These are phyloP conservation scores for Bryconaethiops microstoma DNA, from an alignment of 2,797 vertebrate species.

Conservation along the genomic window DNA sequence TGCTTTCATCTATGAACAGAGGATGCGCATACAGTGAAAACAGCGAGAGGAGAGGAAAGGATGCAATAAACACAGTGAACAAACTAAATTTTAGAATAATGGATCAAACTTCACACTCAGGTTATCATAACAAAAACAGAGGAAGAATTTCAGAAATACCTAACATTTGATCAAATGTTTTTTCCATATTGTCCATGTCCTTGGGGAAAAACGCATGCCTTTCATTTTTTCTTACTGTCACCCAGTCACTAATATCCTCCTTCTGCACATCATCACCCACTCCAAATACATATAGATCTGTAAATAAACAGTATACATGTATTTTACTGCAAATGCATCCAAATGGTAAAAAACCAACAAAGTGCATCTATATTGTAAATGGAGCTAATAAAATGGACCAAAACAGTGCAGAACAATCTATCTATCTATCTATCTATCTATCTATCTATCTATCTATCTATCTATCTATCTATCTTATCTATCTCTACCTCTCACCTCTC, in stretches of 20 bases:
- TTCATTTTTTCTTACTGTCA: constrained; percentile 67
- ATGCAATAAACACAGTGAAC: background rate
- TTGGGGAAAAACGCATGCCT: constrained; percentile 65
- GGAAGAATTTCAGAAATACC: constrained; percentile 61
- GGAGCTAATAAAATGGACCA: too few species aligned
- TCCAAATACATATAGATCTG: constrained; percentile 77
- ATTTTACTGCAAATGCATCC: too few species aligned
- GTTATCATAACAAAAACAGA: background rate
- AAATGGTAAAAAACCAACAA: too few species aligned
- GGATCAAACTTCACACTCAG: background rate
- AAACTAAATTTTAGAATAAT: background rate
- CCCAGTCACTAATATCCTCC: constrained; percentile 61
- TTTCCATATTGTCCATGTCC: constrained; percentile 49
- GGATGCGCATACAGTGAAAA: constrained; percentile 4
- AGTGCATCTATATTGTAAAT: too few species aligned
- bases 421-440: too few species aligned
- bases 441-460: too few species aligned
- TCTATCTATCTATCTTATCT: too few species aligned
- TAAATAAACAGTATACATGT: background rate
- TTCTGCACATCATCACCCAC: constrained; percentile 61
- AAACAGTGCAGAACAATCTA: too few species aligned
- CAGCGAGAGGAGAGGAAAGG: background rate
- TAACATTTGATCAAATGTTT: constrained; percentile 69
- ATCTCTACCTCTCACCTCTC: too few species aligned
- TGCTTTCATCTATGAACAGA: constrained; percentile 65